Conservation (phyloP, 2,797 vertebrate genomes). For the Siniperca undulata region DNA sequence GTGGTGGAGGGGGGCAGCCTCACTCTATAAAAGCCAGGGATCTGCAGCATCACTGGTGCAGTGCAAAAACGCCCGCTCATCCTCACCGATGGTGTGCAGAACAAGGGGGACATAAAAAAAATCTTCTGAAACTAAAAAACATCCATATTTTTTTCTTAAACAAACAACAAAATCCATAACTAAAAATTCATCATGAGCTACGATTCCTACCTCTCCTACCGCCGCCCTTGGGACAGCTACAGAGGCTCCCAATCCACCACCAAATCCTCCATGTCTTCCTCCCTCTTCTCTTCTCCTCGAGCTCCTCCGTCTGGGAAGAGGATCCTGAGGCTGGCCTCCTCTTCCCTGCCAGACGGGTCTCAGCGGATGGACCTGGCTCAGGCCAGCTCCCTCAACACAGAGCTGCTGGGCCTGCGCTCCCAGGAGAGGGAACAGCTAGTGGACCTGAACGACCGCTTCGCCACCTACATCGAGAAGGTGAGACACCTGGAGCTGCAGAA, state of each 20-base stretch:
- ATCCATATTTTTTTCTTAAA: constrained; percentile 76
- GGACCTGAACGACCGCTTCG: constrained; percentile 89
- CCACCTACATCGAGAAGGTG: constrained; percentile 89
- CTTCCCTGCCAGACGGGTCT: constrained; percentile 60
- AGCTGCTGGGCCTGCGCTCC: constrained; percentile 86
- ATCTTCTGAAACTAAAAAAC: constrained; percentile 74
- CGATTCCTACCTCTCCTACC: constrained; percentile 78
- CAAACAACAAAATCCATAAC: constrained; percentile 68
- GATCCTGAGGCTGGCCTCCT: constrained; percentile 65
- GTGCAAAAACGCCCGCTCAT: constrained; percentile 86
- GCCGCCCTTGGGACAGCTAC: constrained; percentile 84
- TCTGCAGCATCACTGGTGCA: constrained; percentile 90
- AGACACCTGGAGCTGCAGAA: constrained; percentile 88
- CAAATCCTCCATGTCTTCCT: constrained; percentile 77
- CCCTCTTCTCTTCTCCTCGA: constrained; percentile 72
- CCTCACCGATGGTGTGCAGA: constrained; percentile 89
- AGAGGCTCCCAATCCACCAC: constrained; percentile 69
- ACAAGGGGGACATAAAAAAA: constrained; percentile 89
- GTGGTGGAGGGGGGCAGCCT: constrained; percentile 52
- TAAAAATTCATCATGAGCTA: constrained; percentile 86
- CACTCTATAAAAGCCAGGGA: constrained; percentile 82
- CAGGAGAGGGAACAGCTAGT: constrained; percentile 88
- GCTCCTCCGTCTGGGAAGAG: constrained; percentile 71
- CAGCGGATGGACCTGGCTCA: constrained; percentile 82
- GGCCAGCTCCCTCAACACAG: constrained; percentile 83